Percentiles rank a stretch among this genome's conserved stretches.
Conservation (phyloP, 2,113 vertebrate genomes). For the Hydrolagus affinis region DNA sequence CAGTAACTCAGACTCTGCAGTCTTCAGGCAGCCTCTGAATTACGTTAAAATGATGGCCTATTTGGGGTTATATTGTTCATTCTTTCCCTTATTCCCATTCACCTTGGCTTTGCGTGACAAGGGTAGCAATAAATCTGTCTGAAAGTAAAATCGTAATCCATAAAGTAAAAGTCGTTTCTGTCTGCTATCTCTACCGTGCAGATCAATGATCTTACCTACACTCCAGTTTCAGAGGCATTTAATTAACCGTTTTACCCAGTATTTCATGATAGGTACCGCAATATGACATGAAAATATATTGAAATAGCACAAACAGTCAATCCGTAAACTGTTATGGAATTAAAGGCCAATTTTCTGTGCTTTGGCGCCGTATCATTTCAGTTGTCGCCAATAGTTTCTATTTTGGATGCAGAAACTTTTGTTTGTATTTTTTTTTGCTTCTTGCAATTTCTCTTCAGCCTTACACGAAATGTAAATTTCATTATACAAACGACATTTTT, state of each 20-base stretch:
- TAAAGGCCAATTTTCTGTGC: background rate
- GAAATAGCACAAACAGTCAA: background rate
- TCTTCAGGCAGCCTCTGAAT: background rate
- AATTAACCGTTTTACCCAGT: background rate
- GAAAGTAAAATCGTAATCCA: background rate
- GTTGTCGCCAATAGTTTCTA: background rate
- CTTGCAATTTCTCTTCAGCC: background rate
- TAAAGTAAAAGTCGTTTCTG: background rate
- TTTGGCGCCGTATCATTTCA: background rate
- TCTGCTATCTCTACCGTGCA: background rate
- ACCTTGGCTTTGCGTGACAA: background rate
- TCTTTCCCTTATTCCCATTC: background rate
- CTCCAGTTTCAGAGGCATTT: background rate
- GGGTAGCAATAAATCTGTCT: background rate
- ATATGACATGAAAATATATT: background rate
- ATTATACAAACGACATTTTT: background rate
- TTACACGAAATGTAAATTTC: background rate
- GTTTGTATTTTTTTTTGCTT: background rate
- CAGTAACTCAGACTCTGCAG: too few relatives aligned
- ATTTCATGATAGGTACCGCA: too few relatives aligned
- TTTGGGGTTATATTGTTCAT: too few relatives aligned
- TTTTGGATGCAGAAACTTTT: background rate
- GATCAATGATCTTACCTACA: background rate
- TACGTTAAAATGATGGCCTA: background rate
- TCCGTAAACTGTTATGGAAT: background rate